Conservation (phyloP, 2,888 invertebrate genomes). For the Dusona sp. region DNA sequence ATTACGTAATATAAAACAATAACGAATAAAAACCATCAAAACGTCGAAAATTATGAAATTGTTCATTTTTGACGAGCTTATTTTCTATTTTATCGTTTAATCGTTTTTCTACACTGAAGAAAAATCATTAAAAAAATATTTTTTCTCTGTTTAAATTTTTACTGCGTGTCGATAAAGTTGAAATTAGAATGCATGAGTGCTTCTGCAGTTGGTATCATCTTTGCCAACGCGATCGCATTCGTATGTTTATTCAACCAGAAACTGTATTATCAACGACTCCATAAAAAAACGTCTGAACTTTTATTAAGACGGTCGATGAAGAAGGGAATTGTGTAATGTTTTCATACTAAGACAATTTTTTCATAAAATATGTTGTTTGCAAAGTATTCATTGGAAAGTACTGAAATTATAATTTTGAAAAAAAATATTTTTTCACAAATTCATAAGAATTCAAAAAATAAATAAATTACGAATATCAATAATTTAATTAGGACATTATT, state of each 20-base stretch:
- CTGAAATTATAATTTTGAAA: background rate
- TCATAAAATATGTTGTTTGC: background rate
- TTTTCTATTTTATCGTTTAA: background rate
- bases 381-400: background rate
- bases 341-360: background rate
- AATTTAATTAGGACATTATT: background rate
- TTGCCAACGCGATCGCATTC: slow-evolving; percentile 41
- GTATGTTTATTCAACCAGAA: background rate
- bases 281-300: background rate
- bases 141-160: background rate
- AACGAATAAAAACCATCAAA: background rate
- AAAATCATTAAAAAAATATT: background rate
- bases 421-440: background rate
- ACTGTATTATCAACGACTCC: slow-evolving; percentile 31
- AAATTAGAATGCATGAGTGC: background rate
- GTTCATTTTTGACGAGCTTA: background rate
- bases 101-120: background rate
- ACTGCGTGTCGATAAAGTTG: background rate
- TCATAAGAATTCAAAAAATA: background rate
- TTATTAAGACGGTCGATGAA: slow-evolving; percentile 28
- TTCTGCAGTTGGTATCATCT: slow-evolving; percentile 22
- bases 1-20: background rate
- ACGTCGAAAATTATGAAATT: background rate
- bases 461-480: background rate
- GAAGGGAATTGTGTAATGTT: background rate